Base-by-base conservation (phyloP, 2,113 vertebrate genomes). In the Hippotragus niger region DNA sequence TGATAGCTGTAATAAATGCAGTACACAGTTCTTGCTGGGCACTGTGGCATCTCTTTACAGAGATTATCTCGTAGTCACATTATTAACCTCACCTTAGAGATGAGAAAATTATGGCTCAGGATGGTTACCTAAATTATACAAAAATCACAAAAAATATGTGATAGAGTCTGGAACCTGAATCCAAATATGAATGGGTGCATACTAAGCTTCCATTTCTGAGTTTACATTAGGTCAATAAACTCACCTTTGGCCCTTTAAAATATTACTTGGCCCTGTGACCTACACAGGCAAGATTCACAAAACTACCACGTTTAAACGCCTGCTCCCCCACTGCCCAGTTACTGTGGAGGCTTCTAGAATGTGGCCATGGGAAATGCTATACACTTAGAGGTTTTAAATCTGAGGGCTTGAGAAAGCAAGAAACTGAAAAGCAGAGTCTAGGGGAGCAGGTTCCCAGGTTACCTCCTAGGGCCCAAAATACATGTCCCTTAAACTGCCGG, bases 71-170 rank as follows among this genome's bases (percentile, higher is more conserved):
- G 4, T 9, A 62, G n/a, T 88, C 74, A 52, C 29, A 45, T 87
- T 62, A 76, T 93, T 93, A 84, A 76, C 13, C 25, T 47, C 29
- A 31, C 76, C 92, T 97, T 36, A 93, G 62, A 93, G 74, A 93
- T 53, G 27, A 90, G 80, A 83, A 88, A 25, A 40, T 40, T 57
- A 47, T 62, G 82, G 50, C 52, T 91, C 81, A 83, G 45, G 43
- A 84, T 89, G 45, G 9, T 50, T 36, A 58, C 13, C 6, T 76
- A 58, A 33, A 16, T 62, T 27, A 90, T 14, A 29, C 27, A 94
- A 86, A 91, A 94, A 88, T 82, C 52, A 94, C 84, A 62, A 94
- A 96, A 76, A 95, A 67, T 31, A 90, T 43, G 29, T 6, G 7
- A 76, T 33, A 58, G 80, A 88, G 12, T 55, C 16, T 76, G 33